phyloP scores from a whole-genome alignment of 2,113 vertebrate genomes.

The Leptosomus discolor region DNA sequence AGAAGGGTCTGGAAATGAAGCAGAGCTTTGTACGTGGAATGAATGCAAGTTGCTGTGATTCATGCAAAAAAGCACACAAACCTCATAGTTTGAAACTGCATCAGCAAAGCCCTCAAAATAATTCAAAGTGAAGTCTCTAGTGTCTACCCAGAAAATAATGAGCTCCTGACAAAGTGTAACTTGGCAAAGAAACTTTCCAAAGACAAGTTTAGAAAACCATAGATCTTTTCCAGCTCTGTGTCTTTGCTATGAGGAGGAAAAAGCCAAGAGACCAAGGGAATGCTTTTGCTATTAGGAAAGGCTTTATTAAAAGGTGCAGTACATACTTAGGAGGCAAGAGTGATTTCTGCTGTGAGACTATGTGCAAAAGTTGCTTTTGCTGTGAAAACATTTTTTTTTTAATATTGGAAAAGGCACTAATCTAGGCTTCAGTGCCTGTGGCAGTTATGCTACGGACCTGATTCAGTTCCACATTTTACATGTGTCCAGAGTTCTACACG shows the following conservation, averaged over 20 bases:
- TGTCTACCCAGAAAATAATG: constrained; percentile 63
- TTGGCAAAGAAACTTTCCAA: constrained; percentile 73
- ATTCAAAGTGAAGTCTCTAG: constrained; percentile 53
- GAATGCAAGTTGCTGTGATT: background rate
- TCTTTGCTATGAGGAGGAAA: background rate
- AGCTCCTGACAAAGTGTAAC: constrained; percentile 67
- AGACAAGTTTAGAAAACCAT: constrained; percentile 48
- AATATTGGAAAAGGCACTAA: background rate
- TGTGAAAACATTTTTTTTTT: background rate
- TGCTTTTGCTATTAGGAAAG: constrained; percentile 42
- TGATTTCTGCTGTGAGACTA: background rate
- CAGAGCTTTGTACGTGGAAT: background rate
- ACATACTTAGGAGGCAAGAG: background rate
- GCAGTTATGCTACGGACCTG: background rate
- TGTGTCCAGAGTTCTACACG: background rate
- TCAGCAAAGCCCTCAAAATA: constrained; percentile 4
- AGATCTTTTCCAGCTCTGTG: constrained; percentile 40
- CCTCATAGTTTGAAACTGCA: background rate
- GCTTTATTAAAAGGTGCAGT: constrained; percentile 16
- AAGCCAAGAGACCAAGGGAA: constrained; percentile 27
- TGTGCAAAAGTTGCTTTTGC: background rate
- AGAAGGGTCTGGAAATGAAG: constrained; percentile 28
- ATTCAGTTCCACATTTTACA: background rate
- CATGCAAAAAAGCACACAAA: background rate
- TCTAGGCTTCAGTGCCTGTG: background rate